These are phyloP conservation scores for Plectropomus leopardus DNA, from an alignment of 2,113 vertebrate species.

Conservation along the genomic window DNA sequence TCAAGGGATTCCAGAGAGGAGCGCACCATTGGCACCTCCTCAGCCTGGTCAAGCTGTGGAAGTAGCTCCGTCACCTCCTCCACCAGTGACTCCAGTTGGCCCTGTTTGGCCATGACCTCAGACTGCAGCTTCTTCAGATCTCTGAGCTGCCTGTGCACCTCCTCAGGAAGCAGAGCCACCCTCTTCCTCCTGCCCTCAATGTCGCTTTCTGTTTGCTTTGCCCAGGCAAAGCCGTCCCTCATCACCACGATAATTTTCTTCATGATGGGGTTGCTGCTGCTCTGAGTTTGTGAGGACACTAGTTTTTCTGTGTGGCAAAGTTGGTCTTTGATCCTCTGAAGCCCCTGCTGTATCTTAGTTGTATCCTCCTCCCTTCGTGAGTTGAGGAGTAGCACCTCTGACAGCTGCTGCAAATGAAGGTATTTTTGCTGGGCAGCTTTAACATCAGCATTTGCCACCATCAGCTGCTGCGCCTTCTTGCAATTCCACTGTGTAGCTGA, in stretches of 20 bases:
- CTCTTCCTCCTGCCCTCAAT: constrained; percentile 76
- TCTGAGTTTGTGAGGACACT: constrained; percentile 61
- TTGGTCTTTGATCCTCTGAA: constrained; percentile 82
- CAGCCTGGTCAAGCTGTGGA: constrained; percentile 76
- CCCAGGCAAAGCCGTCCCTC: constrained; percentile 87
- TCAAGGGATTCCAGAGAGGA: constrained; percentile 84
- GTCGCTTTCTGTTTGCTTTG: constrained; percentile 82
- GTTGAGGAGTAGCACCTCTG: constrained; percentile 83
- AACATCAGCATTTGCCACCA: constrained; percentile 83
- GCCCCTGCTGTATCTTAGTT: constrained; percentile 78
- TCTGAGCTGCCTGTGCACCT: constrained; percentile 88
- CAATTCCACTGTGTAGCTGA: constrained; percentile 57
- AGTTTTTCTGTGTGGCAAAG: constrained; percentile 78
- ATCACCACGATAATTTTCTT: constrained; percentile 83
- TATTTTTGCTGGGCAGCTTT: constrained; percentile 81
- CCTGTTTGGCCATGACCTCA: constrained; percentile 84
- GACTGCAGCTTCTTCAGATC: constrained; percentile 85
- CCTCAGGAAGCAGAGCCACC: constrained; percentile 88
- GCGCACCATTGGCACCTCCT: constrained; percentile 84
- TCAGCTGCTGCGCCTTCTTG: constrained; percentile 66
- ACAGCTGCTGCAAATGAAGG: constrained; percentile 80
- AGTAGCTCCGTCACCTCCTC: constrained; percentile 82
- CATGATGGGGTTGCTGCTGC: constrained; percentile 75
- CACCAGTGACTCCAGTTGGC: constrained; percentile 80
- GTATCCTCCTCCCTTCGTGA: constrained; percentile 85